Evolutionary conservation across 2,888 invertebrate genomes (phyloP), one percentile per base, ranked within the genome.

Genomic region (Panorpa germanica): DNA sequence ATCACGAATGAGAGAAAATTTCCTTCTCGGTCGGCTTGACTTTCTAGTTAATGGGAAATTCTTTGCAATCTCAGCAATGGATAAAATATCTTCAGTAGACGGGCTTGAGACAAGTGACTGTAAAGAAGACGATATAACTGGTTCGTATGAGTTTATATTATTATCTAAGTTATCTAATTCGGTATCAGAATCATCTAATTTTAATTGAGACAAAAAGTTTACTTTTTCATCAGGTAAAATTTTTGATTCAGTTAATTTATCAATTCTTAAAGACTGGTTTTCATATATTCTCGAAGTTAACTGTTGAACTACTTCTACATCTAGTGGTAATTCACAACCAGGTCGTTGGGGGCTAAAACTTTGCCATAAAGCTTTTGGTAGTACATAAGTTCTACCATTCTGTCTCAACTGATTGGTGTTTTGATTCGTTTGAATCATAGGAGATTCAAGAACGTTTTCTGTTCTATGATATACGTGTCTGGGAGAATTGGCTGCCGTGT

Each of bases 1-100:
- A 41, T 67, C 67, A 39, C 65, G 53, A 11, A 67, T 43, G 33
- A 66, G 53, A 4, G 66, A 66, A 47, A 66, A 65, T 43, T 66
- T 67, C 38, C 65, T 49, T 33, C 63, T 53, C 1, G 65, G 63
- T 42, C 56, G 49, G 8, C 43, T 41, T 25, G 43, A 49, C 41
- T 59, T 61, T 41, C 56, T 59, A n/a, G 47, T 45, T 35, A 55
- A 55, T 5, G 52, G 47, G 32, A 48, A 39, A 48, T 59, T 59
- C 3, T 49, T 42, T 5, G 28, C 26, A 5, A 40, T 37, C 13
- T 49, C 37, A 5, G 46, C 41, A 35, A 46, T 49, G 4, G 45
- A 40, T 24, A 46, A 37, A 21, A 47, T 40, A 22, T 43, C 38
- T 15, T 46, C 35, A n/a, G 42, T 39, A 16, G 32, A 32, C 34